Conservation (phyloP, 2,113 vertebrate species). For the Percina caprodes region DNA sequence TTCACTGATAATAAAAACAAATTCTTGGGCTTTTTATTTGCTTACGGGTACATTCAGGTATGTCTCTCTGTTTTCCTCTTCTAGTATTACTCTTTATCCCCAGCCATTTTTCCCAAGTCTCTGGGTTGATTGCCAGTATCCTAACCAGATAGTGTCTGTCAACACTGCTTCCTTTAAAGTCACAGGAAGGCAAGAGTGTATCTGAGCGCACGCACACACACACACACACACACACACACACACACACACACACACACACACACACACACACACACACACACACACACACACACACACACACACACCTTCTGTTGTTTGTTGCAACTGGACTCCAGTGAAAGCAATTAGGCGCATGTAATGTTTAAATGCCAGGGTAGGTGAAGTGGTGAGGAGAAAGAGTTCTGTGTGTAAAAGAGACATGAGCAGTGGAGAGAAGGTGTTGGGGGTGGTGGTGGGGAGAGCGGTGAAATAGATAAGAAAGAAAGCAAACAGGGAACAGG, state of each 20-base stretch:
- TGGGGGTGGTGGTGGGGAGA: not conserved
- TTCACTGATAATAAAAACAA: not conserved
- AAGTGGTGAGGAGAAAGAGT: slow-evolving; percentile 17
- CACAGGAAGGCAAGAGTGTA: slow-evolving; percentile 32
- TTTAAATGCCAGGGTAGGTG: slow-evolving; percentile 37
- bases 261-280: not conserved
- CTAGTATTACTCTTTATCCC: slow-evolving; percentile 43
- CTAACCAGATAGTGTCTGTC: slow-evolving; percentile 52
- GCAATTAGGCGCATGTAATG: slow-evolving; percentile 50
- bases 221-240: no score
- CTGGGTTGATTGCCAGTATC: slow-evolving; percentile 58
- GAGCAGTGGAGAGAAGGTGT: not conserved
- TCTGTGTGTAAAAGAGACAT: slow-evolving; percentile 27
- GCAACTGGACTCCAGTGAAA: slow-evolving; percentile 47
- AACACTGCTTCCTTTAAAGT: slow-evolving; percentile 33
- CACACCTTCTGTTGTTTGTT: slow-evolving; percentile 16
- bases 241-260: no score
- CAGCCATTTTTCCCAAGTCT: slow-evolving; percentile 29
- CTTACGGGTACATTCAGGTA: not conserved
- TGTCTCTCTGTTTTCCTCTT: slow-evolving; percentile 3
- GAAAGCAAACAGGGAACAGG: slow-evolving; percentile 40
- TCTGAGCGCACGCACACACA: no score
- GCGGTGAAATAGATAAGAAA: slow-evolving; percentile 23
- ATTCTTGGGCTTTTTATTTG: not conserved
- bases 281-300: not conserved